Conservation (phyloP, 2,113 vertebrate genomes). For the Cyprinodon tularosa region DNA sequence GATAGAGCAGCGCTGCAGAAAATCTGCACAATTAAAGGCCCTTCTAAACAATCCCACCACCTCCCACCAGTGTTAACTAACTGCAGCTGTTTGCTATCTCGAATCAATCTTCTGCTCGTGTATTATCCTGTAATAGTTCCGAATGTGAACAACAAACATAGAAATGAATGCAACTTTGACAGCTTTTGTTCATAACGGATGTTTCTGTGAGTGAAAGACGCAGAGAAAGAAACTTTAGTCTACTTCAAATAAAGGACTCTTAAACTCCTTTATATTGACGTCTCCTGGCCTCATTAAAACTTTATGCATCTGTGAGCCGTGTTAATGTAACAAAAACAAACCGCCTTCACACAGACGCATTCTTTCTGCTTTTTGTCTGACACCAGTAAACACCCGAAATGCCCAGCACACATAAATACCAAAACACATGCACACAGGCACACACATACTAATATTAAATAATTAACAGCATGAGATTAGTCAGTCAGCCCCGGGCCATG, state of each 20-base stretch:
- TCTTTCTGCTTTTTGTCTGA: slow-evolving; percentile 18
- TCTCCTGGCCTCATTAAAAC: slow-evolving; percentile 78
- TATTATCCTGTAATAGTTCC: neutral
- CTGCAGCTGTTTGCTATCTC: neutral
- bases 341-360: slow-evolving; percentile 10
- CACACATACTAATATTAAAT: slow-evolving; percentile 72
- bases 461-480: slow-evolving; percentile 81
- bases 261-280: slow-evolving; percentile 47
- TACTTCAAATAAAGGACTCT: slow-evolving; percentile 17
- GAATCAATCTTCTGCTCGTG: slow-evolving; percentile 21
- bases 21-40: slow-evolving; percentile 36
- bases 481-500: slow-evolving; percentile 73
- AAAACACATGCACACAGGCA: slow-evolving; percentile 30
- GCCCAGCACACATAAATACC: slow-evolving; percentile 20
- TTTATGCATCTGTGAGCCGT: slow-evolving; percentile 68
- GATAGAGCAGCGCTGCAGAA: slow-evolving; percentile 18
- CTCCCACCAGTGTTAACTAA: neutral
- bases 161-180: slow-evolving; percentile 9
- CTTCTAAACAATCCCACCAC: slow-evolving; percentile 12
- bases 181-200: neutral
- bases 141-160: slow-evolving; percentile 11
- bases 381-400: slow-evolving; percentile 29
- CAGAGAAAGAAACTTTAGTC: neutral
- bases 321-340: slow-evolving; percentile 61
- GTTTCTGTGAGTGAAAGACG: neutral